A percentile compares a stretch with the other conserved stretches of the same genome.
These are phyloP conservation scores for Hoplodrina blanda DNA, from an alignment of 2,888 invertebrate genomes.

Conservation along the genomic window DNA sequence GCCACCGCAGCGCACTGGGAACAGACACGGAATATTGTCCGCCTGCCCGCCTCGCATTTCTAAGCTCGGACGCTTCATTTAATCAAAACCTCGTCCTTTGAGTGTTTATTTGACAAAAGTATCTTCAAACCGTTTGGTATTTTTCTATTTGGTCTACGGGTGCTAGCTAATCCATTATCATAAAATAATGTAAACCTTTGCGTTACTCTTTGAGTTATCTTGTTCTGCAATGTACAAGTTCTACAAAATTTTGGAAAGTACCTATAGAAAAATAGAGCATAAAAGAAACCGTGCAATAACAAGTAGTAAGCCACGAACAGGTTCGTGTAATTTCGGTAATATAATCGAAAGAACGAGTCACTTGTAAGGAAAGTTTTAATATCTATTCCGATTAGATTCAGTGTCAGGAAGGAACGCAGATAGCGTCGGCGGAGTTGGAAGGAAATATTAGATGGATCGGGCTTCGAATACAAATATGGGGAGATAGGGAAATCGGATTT, in stretches of 20 bases:
- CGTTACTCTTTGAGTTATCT: constrained; percentile 8
- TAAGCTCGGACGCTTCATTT: constrained; percentile 79
- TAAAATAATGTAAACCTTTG: constrained; percentile 43
- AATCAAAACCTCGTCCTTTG: constrained; percentile 78
- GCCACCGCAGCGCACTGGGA: constrained; percentile 64
- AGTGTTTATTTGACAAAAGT: constrained; percentile 78
- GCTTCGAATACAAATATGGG: constrained; percentile 90
- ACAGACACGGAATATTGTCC: constrained; percentile 74
- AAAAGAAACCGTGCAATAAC: constrained; percentile 8
- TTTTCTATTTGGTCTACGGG: constrained; percentile 54
- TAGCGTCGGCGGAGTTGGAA: constrained; percentile 87
- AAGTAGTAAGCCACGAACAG: constrained; percentile 52
- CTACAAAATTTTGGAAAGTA: constrained; percentile 10
- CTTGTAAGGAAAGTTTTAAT: constrained; percentile 89
- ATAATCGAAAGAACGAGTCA: constrained; percentile 77
- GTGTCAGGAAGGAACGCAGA: constrained; percentile 90
- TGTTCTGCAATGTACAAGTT: background rate
- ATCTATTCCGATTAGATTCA: constrained; percentile 91
- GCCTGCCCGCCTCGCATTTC: constrained; percentile 73
- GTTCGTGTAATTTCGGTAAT: constrained; percentile 70
- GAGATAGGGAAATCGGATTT: constrained; percentile 90
- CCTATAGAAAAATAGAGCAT: background rate
- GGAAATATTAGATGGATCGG: constrained; percentile 90
- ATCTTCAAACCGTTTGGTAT: constrained; percentile 62
- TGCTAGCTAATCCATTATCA: constrained; percentile 57